Evolutionary conservation across 2,113 vertebrate genomes (phyloP), one percentile per base, ranked within the genome.

Genomic region (Sinocyclocheilus anophthalmus): DNA sequence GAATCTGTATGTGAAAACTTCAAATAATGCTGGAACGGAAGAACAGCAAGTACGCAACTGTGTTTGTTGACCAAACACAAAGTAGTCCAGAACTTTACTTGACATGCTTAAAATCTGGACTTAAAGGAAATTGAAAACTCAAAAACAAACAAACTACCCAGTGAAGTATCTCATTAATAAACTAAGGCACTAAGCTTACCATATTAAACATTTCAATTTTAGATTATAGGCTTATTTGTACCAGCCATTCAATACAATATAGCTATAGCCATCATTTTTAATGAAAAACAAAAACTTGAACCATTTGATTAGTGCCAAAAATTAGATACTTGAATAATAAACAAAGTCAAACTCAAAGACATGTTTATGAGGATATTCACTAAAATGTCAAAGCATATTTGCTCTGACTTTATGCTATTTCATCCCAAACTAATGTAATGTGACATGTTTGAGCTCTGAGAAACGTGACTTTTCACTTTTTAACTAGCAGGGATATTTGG

Each of bases 131-230:
- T 42, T 0, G 0, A 10, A 16, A 33, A 8, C 33, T 37, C 18
- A 10, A 37, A 70, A 37, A 2, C 1, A 70, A 45, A n/a, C 39
- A 45, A 73, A 12, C 50, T 1, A 0, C 53, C 14, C 16, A 53
- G 50, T 53, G 50, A 13, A 53, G 13, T 20, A 22, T 69, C 18
- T 59, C 55, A 20, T 72, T 83, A 18, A 69, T 72, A 78, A 57
- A 61, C 53, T 57, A 86, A 88, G 87, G 84, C 87, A 84, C 84
- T 75, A 42, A n/a, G 26, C 84, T 61, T 61, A 61, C 10, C 24
- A 81, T 20, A 45, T 61, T 63, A 81, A 42, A 63, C 14, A 61
- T 9, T 61, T 57, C 26, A 26, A 8, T 79, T 39, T 61, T 61
- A 61, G 20, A 18, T 50, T 55, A 5, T 4, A 77, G 76, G 39